These are phyloP conservation scores for Eufriesea mexicana DNA, from an alignment of 1,140 invertebrate genomes.

Conservation along the genomic window DNA sequence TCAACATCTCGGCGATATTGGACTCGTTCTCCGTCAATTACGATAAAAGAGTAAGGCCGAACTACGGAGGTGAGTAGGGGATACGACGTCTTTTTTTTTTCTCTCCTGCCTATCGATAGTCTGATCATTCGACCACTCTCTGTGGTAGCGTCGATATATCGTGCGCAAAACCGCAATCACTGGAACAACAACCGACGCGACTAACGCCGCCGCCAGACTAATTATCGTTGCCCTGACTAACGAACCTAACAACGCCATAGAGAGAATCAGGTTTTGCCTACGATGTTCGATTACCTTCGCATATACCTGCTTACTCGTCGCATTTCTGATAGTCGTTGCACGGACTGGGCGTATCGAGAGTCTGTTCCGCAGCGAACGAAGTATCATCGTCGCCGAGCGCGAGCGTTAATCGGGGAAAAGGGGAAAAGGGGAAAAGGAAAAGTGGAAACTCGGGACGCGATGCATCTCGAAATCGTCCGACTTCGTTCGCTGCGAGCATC, in stretches of 20 bases:
- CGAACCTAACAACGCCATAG: not conserved
- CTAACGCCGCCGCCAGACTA: not conserved
- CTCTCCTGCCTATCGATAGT: slow-evolving; percentile 51
- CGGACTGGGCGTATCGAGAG: slow-evolving; percentile 49
- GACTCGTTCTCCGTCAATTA: slow-evolving; percentile 97
- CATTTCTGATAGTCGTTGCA: slow-evolving; percentile 62
- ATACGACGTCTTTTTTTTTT: slow-evolving; percentile 28
- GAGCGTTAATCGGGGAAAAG: too few species aligned
- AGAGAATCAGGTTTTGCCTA: slow-evolving; percentile 46
- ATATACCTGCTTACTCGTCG: slow-evolving; percentile 50
- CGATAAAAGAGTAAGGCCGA: slow-evolving; percentile 98
- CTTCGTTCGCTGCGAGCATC: slow-evolving; percentile 47
- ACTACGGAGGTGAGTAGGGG: slow-evolving; percentile 95
- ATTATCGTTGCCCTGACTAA: slow-evolving; percentile 3
- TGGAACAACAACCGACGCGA: not conserved
- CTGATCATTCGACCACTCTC: slow-evolving; percentile 53
- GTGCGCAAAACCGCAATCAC: slow-evolving; percentile 50
- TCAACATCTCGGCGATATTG: slow-evolving; percentile 96
- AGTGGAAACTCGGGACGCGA: not conserved
- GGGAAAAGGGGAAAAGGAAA: too few species aligned
- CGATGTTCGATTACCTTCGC: slow-evolving; percentile 44
- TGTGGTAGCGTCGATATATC: slow-evolving; percentile 50
- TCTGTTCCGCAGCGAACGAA: slow-evolving; percentile 53
- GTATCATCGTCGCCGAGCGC: not conserved
- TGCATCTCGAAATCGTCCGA: too few species aligned